Evolutionary conservation across 2,113 vertebrate genomes (phyloP).

Genomic region (Silurus asotus): DNA sequence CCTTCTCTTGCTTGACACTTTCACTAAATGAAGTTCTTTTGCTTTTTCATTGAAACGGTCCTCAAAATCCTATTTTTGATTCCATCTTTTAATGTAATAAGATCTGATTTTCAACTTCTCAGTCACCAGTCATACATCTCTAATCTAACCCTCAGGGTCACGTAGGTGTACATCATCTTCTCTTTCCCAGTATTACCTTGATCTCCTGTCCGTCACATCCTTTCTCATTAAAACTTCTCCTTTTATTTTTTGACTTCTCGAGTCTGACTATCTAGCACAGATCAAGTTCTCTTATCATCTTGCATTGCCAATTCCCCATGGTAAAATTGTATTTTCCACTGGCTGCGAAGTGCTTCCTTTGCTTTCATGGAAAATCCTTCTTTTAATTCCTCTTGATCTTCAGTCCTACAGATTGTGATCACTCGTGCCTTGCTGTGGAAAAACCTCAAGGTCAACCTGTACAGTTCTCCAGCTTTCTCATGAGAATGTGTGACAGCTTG

Average conservation of each 20-base stretch:
- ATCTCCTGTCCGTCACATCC: conserved; percentile 43
- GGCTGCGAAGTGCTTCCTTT: conserved; percentile 2
- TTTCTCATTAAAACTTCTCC: conserved; percentile 50
- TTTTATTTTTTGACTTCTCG: conserved; percentile 43
- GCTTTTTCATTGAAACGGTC: background rate
- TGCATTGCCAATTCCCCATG: conserved; percentile 39
- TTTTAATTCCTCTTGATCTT: conserved; percentile 69
- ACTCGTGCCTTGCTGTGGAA: conserved; percentile 50
- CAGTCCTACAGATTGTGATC: conserved; percentile 30
- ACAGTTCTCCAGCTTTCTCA: conserved; percentile 44
- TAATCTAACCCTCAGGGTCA: conserved; percentile 46
- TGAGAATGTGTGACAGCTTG: conserved; percentile 40
- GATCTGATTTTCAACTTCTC: conserved; percentile 33
- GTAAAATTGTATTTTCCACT: background rate
- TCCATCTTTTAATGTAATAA: conserved; percentile 27
- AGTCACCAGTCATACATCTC: conserved; percentile 45
- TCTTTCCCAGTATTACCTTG: conserved; percentile 38
- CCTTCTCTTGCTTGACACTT: background rate
- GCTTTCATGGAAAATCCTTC: conserved; percentile 35
- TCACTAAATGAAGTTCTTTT: background rate
- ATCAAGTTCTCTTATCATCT: conserved; percentile 50
- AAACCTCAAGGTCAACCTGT: conserved; percentile 59
- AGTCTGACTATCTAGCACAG: conserved; percentile 26
- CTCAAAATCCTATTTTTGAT: conserved; percentile 16
- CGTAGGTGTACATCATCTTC: conserved; percentile 47